phyloP scores from a whole-genome alignment of 2,113 vertebrate genomes.

The Machaerirhynchus nigripectus region DNA sequence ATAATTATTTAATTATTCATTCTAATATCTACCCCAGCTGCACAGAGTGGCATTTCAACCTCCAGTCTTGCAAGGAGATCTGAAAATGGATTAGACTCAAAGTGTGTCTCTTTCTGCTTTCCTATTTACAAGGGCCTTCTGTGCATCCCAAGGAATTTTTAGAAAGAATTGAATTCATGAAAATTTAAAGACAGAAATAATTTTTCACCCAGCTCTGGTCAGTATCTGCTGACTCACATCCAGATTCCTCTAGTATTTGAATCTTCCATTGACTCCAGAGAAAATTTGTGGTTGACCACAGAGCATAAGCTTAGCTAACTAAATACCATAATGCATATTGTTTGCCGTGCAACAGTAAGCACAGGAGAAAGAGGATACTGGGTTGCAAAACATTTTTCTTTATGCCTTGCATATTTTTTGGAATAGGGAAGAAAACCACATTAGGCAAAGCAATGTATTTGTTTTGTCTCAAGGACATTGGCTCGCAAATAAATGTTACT shows the following conservation, averaged over 20 bases:
- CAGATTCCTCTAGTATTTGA: not conserved
- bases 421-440: not conserved
- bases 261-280: not conserved
- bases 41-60: not conserved
- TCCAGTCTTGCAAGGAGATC: not conserved
- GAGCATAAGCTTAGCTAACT: not conserved
- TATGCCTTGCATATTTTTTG: constrained; percentile 4
- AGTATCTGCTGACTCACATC: not conserved
- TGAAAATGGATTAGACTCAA: not conserved
- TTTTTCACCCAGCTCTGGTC: not conserved
- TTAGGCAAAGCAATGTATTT: not conserved
- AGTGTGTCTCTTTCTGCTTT: not conserved
- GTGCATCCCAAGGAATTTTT: not conserved
- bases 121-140: not conserved
- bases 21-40: not conserved
- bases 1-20: not conserved
- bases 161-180: not conserved
- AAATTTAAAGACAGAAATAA: not conserved
- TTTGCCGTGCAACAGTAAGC: not conserved
- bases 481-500: not conserved
- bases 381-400: not conserved
- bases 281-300: constrained; percentile 1
- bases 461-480: constrained; percentile 24
- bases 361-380: not conserved
- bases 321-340: not conserved